Percentiles rank a stretch among this genome's conserved stretches.
phyloP scores from a whole-genome alignment of 2,797 vertebrate species.

The Borostomias antarcticus region DNA sequence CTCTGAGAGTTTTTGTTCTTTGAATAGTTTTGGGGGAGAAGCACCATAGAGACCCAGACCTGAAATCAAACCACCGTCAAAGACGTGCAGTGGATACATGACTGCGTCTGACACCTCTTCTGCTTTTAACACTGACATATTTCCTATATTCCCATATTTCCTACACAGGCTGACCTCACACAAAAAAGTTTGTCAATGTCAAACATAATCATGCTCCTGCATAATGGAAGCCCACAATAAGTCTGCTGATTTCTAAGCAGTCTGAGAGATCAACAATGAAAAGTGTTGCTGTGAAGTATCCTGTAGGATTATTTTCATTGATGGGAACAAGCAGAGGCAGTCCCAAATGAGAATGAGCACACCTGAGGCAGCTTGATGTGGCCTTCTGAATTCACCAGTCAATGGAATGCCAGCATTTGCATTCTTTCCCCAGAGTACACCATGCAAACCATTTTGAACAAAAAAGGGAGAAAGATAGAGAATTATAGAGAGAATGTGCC shows the following conservation, averaged over 20 bases:
- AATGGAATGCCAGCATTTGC: slow-evolving; percentile 58
- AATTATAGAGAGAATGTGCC: neutral
- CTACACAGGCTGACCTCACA: neutral
- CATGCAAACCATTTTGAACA: neutral
- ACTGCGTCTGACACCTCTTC: slow-evolving; percentile 20
- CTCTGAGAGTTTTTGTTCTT: neutral
- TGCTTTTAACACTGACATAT: slow-evolving; percentile 29
- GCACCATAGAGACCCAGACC: no score
- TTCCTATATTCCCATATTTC: neutral
- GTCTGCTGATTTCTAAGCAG: no score
- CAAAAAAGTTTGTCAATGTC: neutral
- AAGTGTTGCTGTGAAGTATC: neutral
- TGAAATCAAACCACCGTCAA: no score
- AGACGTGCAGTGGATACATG: no score
- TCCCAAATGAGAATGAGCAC: slow-evolving; percentile 29
- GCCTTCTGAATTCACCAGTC: slow-evolving; percentile 52
- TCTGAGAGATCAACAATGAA: neutral
- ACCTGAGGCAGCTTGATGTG: slow-evolving; percentile 52
- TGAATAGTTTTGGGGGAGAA: neutral
- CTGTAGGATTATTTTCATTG: neutral
- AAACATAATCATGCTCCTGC: no score
- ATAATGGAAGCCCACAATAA: neutral
- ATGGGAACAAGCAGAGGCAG: slow-evolving; percentile 17
- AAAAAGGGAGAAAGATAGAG: neutral
- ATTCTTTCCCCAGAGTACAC: slow-evolving; percentile 44